Conservation (phyloP, 2,888 invertebrate species). For the Troides oblongomaculatus region DNA sequence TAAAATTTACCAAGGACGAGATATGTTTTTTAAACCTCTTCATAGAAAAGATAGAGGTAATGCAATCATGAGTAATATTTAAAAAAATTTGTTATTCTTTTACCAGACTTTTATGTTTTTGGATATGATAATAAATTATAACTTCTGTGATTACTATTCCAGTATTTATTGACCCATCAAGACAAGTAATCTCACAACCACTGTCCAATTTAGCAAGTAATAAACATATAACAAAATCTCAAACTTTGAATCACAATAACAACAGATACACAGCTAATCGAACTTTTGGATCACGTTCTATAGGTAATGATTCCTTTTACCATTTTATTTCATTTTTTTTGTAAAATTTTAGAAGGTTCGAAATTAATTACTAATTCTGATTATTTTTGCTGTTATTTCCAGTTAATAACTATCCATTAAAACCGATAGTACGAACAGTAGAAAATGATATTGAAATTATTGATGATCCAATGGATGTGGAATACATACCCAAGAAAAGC, state of each 20-base stretch:
- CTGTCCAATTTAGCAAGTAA: constrained; percentile 34
- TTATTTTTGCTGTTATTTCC: constrained; percentile 30
- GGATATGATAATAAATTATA: constrained; percentile 46
- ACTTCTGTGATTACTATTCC: constrained; percentile 32
- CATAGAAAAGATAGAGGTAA: constrained; percentile 57
- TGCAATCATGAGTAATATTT: background rate
- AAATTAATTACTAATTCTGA: background rate
- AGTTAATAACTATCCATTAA: constrained; percentile 46
- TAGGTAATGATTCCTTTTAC: constrained; percentile 9
- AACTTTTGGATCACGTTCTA: constrained; percentile 42
- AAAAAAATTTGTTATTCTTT: background rate
- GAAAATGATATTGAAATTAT: constrained; percentile 71
- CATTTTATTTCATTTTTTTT: background rate
- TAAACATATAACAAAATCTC: constrained; percentile 30
- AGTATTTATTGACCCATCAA: constrained; percentile 67
- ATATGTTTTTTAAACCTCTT: constrained; percentile 44
- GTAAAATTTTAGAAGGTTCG: background rate
- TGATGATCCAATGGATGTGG: constrained; percentile 68
- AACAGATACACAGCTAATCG: constrained; percentile 52
- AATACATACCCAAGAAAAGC: constrained; percentile 45
- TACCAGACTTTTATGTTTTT: constrained; percentile 27
- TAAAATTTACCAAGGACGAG: constrained; percentile 42
- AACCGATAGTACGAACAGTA: constrained; percentile 69
- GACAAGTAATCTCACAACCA: constrained; percentile 70
- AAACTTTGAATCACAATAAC: constrained; percentile 35